These are phyloP conservation scores for Scotopteryx bipunctaria DNA, from an alignment of 2,888 invertebrate species.

Conservation along the genomic window DNA sequence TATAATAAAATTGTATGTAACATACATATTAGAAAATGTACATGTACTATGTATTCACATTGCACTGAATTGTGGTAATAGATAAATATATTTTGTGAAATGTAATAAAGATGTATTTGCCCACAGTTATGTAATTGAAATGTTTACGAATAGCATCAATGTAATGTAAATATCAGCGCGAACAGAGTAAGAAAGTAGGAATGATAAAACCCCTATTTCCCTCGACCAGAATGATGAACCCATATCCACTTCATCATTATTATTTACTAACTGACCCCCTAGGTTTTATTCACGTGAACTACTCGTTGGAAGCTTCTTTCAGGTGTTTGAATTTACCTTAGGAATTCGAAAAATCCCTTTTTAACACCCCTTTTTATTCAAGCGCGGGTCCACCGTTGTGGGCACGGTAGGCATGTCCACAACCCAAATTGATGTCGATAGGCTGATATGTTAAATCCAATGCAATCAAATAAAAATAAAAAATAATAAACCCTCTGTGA, in stretches of 20 bases:
- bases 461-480: no score
- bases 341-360: no score
- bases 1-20: conserved; percentile 39
- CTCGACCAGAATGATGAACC: conserved; percentile 19
- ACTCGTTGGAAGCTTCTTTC: no score
- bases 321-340: no score
- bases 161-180: conserved; percentile 18
- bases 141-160: conserved; percentile 17
- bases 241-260: conserved; percentile 20
- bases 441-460: no score
- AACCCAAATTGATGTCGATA: no score
- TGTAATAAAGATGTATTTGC: conserved; percentile 21
- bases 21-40: conserved; percentile 40
- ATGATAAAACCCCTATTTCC: conserved; percentile 12
- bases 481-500: no score
- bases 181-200: conserved; percentile 11
- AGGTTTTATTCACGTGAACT: no score
- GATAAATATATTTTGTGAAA: conserved; percentile 34
- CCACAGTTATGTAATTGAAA: conserved; percentile 13
- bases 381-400: no score
- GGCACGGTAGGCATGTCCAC: no score
- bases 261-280: conserved; percentile 2
- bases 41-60: conserved; percentile 37
- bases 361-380: no score
- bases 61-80: conserved; percentile 35